These are phyloP conservation scores for Loris lydekkerianus DNA, from an alignment of 2,797 vertebrate genomes.

Conservation along the genomic window DNA sequence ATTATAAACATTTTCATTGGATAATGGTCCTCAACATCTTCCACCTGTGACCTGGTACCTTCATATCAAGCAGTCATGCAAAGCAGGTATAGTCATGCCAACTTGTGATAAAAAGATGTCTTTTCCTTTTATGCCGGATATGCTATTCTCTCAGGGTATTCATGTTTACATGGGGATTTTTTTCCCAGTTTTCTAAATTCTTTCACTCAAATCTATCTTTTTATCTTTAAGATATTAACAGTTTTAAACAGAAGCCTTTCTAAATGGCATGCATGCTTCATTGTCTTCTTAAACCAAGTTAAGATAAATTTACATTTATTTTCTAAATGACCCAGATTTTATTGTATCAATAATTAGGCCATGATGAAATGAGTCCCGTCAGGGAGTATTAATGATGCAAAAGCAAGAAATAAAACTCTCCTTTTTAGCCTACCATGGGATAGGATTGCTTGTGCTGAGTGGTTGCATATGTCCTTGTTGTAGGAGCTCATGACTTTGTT, in stretches of 20 bases:
- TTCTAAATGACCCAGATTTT: slow-evolving; percentile 64
- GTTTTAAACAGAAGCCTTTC: slow-evolving; percentile 43
- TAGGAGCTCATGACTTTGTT: slow-evolving; percentile 31
- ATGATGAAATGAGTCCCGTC: slow-evolving; percentile 55
- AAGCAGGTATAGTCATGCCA: slow-evolving; percentile 55
- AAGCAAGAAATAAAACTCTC: slow-evolving; percentile 46
- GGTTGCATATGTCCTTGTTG: slow-evolving; percentile 7
- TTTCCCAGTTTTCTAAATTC: slow-evolving; percentile 11
- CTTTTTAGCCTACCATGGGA: slow-evolving; percentile 33
- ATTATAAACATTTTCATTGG: slow-evolving; percentile 82
- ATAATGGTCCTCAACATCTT: slow-evolving; percentile 79
- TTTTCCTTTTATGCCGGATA: not conserved
- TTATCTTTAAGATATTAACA: slow-evolving; percentile 48
- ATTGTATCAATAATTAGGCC: slow-evolving; percentile 62
- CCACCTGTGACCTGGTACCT: slow-evolving; percentile 75
- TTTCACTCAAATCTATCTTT: slow-evolving; percentile 21
- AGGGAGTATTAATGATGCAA: not conserved
- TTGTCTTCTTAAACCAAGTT: slow-evolving; percentile 52
- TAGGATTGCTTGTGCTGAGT: slow-evolving; percentile 16
- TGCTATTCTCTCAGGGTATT: not conserved
- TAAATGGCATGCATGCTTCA: not conserved
- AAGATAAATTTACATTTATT: slow-evolving; percentile 69
- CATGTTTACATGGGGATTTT: slow-evolving; percentile 17
- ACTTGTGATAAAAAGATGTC: not conserved
- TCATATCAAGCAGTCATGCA: slow-evolving; percentile 52